A percentile compares a stretch with the other conserved stretches of the same genome.
Evolutionary conservation across 1,140 invertebrate species (phyloP).

Genomic region (Ceratina australensis): DNA sequence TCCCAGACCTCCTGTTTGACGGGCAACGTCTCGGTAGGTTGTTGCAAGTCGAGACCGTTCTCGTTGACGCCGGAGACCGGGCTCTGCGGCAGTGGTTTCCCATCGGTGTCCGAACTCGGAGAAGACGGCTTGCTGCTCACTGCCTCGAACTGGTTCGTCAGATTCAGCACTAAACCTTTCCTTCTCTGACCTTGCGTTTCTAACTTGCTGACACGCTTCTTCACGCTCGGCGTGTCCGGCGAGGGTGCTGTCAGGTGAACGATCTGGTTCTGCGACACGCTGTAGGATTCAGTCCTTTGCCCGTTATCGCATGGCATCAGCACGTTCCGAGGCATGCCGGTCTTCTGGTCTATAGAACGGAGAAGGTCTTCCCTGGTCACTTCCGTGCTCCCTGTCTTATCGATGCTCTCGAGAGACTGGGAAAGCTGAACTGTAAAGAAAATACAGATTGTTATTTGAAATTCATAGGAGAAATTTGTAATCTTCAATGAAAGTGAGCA

Average conservation of each 20-base stretch:
- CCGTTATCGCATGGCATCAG: conserved; percentile 91
- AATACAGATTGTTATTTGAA: neutral
- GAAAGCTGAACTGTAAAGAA: conserved; percentile 75
- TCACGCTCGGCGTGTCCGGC: conserved; percentile 71
- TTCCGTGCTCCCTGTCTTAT: conserved; percentile 73
- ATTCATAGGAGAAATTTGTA: neutral
- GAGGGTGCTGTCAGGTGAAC: conserved; percentile 84
- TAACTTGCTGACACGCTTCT: conserved; percentile 82
- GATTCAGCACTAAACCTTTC: conserved; percentile 83
- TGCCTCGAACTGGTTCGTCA: conserved; percentile 82
- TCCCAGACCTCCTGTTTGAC: conserved; percentile 83
- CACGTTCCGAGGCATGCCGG: conserved; percentile 82
- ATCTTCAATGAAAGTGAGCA: neutral
- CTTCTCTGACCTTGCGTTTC: conserved; percentile 81
- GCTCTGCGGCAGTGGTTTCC: conserved; percentile 41
- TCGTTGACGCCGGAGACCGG: conserved; percentile 60
- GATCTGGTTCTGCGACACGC: conserved; percentile 93
- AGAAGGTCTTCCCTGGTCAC: conserved; percentile 75
- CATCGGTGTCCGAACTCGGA: conserved; percentile 71
- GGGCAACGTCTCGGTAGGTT: conserved; percentile 60
- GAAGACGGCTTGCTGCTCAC: conserved; percentile 78
- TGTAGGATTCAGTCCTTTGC: conserved; percentile 83
- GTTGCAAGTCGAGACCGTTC: conserved; percentile 54
- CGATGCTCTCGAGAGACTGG: conserved; percentile 79
- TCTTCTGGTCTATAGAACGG: conserved; percentile 67